Evolutionary conservation across 2,888 invertebrate species (phyloP).

Genomic region (Galeruca laticollis): DNA sequence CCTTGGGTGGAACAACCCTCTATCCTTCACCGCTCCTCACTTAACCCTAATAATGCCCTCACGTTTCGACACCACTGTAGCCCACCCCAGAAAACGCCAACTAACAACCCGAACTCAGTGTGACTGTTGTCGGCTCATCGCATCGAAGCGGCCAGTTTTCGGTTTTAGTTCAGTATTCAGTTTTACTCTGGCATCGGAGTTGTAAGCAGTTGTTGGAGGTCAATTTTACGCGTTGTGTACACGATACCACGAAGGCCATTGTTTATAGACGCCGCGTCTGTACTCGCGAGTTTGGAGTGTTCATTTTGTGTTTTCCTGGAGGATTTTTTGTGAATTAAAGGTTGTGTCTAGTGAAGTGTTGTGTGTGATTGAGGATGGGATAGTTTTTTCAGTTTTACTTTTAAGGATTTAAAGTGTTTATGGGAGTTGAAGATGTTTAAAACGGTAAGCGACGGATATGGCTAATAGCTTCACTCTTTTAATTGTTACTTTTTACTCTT

Average conservation of each 20-base stretch:
- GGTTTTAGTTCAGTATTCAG: constrained; percentile 16
- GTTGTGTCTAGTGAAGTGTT: constrained; percentile 28
- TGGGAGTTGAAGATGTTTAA: constrained; percentile 19
- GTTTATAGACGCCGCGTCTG: constrained; percentile 27
- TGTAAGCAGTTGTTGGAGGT: background rate
- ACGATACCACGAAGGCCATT: background rate
- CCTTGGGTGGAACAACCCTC: constrained; percentile 9
- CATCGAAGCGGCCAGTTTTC: constrained; percentile 27
- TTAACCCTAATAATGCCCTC: constrained; percentile 3
- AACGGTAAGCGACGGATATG: constrained; percentile 15
- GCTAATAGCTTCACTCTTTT: background rate
- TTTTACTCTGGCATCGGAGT: constrained; percentile 13
- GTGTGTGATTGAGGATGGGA: constrained; percentile 20
- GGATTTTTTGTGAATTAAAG: constrained; percentile 20
- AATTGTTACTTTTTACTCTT: background rate
- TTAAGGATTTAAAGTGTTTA: constrained; percentile 19
- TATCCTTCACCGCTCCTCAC: background rate
- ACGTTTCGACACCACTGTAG: constrained; percentile 36
- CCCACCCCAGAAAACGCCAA: constrained; percentile 38
- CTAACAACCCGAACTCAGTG: constrained; percentile 37
- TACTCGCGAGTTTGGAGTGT: background rate
- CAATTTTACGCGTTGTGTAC: background rate
- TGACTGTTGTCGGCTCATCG: constrained; percentile 41
- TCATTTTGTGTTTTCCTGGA: constrained; percentile 14
- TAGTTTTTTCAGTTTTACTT: constrained; percentile 16